phyloP scores from a whole-genome alignment of 2,113 vertebrate genomes.

The Anser brachyrhynchus region DNA sequence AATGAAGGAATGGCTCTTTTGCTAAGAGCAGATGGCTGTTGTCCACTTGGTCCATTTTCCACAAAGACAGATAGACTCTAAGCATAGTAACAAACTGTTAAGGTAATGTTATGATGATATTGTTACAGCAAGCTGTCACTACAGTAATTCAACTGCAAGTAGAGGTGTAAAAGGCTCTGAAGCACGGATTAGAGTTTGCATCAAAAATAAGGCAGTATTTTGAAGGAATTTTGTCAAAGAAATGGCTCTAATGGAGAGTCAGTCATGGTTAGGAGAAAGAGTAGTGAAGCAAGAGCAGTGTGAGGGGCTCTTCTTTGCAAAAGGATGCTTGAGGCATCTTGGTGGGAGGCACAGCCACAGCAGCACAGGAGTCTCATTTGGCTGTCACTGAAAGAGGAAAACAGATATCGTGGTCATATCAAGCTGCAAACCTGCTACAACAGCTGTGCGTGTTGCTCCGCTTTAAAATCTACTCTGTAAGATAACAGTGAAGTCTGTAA shows the following conservation, averaged over 20 bases:
- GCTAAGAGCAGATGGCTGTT: neutral
- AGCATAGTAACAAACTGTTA: neutral
- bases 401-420: neutral
- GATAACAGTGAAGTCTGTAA: neutral
- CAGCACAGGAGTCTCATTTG: accelerated
- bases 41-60: neutral
- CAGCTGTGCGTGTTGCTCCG: neutral
- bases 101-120: neutral
- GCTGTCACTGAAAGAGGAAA: accelerated
- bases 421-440: neutral
- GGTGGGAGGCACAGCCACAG: accelerated
- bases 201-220: neutral
- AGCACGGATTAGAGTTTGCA: neutral
- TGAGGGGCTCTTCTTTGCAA: accelerated
- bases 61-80: neutral
- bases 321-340: accelerated
- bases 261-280: neutral
- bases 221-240: neutral
- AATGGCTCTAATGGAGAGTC: accelerated
- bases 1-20: neutral
- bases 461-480: neutral
- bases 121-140: neutral
- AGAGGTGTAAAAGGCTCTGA: neutral
- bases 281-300: neutral
- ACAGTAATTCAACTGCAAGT: neutral